Base-by-base conservation (phyloP, 1,140 invertebrate species). In the Leguminivora glycinivorella region DNA sequence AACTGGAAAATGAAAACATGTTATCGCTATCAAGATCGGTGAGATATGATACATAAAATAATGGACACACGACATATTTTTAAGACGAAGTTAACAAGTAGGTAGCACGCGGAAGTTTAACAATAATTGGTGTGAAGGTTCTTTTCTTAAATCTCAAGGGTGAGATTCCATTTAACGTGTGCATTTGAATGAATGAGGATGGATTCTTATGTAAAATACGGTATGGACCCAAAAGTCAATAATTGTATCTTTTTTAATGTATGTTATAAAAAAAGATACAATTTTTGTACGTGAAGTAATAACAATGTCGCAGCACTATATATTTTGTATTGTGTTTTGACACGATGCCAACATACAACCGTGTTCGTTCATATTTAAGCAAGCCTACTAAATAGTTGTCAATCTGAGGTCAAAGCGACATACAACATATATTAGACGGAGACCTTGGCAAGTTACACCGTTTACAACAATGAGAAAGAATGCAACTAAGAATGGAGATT, bases 91-190 rank as follows among this genome's bases (percentile, higher is more conserved):
- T 70, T 26, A 75, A 69, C 66, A 43, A 72, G 25, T 40, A 38
- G 52, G 29, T 63, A 63, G 47, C 10, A 79, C 58, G 58, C 74
- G 77, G 77, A 81, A 79, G 72, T 72, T 67, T 73, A 60, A 68
- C 58, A 70, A 70, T 68, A 80, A 76, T 77, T 69, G 69, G 60
- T 75, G 71, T 74, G 74, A 83, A 81, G 76, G 81, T 72, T 79
- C 63, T 75, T 69, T 47, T 69, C 24, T 71, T 70, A 69, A 70
- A 43, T 47, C 67, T 79, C 78, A 78, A 78, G 73, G 73, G 76
- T 78, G 77, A 72, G 75, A 82, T 75, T 68, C 31, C 22, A 63
- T 63, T 69, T 63, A 76, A 75, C 77, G 72, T 76, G 67, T 71
- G 56, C 70, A 63, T 74, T 73, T 60, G 3, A 34, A 63, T 63